Conservation (phyloP, 2,797 vertebrate species). For the Sebastes oblongus region DNA sequence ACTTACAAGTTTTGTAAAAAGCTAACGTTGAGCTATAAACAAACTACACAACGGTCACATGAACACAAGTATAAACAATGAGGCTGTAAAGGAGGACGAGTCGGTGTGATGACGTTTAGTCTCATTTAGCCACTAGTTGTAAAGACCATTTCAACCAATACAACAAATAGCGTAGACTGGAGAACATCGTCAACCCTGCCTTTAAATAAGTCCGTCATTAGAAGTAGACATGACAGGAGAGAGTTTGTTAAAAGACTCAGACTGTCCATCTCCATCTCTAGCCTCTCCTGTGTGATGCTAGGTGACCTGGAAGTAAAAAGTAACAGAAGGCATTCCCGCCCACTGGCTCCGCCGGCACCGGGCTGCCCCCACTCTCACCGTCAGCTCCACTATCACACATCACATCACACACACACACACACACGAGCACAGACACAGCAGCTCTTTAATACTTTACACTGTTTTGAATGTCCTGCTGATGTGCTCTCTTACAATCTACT, state of each 20-base stretch:
- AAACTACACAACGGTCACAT: too few species aligned
- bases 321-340: conserved; percentile 77
- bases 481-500: not conserved
- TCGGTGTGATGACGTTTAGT: too few species aligned
- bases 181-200: too few species aligned
- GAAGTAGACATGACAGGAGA: not conserved
- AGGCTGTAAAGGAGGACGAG: too few species aligned
- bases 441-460: conserved; percentile 34
- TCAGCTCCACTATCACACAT: conserved; percentile 47
- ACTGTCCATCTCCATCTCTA: conserved; percentile 7
- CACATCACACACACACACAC: conserved; percentile 36
- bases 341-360: conserved; percentile 64
- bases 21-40: too few species aligned
- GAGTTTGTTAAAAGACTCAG: conserved; percentile 36
- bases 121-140: too few species aligned
- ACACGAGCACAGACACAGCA: not conserved
- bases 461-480: conserved; percentile 30
- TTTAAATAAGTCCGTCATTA: not conserved
- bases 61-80: too few species aligned
- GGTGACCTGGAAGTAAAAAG: conserved; percentile 83
- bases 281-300: conserved; percentile 56
- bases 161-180: too few species aligned
- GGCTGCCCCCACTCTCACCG: conserved; percentile 56
- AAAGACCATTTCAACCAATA: too few species aligned
- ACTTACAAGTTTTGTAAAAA: too few species aligned